Percentiles rank a stretch among this genome's conserved stretches.
These are phyloP conservation scores for Atractosteus spatula DNA, from an alignment of 2,113 vertebrate genomes.

Conservation along the genomic window DNA sequence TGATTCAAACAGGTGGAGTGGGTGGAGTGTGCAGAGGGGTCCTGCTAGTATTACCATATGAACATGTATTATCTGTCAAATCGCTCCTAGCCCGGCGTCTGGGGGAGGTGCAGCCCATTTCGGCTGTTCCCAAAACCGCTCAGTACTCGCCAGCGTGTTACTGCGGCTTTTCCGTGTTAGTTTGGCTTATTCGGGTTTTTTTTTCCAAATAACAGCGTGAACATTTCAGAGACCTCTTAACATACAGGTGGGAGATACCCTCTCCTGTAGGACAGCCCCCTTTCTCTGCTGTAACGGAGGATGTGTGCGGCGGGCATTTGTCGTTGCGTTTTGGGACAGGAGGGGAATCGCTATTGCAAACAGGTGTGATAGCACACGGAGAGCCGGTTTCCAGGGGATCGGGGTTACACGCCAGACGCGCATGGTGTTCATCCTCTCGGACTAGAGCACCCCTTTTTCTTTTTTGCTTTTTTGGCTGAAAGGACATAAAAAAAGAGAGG, in stretches of 20 bases:
- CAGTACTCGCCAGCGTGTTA: too few relatives aligned
- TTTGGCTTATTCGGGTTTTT: too few relatives aligned
- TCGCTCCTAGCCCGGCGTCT: background rate
- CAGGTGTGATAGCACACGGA: constrained; percentile 65
- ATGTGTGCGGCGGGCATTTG: constrained; percentile 61
- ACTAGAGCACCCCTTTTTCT: constrained; percentile 1
- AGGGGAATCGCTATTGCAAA: constrained; percentile 56
- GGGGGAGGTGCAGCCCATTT: constrained; percentile 8
- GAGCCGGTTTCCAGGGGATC: background rate
- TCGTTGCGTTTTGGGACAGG: constrained; percentile 72
- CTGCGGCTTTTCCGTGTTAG: too few relatives aligned
- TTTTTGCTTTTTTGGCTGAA: background rate
- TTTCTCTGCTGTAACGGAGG: constrained; percentile 52
- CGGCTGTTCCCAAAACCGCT: background rate
- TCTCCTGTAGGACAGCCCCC: constrained; percentile 68
- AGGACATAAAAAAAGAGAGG: constrained; percentile 19
- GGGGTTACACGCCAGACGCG: background rate
- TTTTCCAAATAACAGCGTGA: too few relatives aligned
- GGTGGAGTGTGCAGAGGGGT: constrained; percentile 42
- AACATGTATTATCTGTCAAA: too few relatives aligned
- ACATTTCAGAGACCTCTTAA: constrained; percentile 45
- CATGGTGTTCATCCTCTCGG: constrained; percentile 6
- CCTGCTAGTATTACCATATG: background rate
- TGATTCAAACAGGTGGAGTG: constrained; percentile 68
- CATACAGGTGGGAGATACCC: constrained; percentile 74